Conservation (phyloP, 2,888 invertebrate species). For the Nomada flava region DNA sequence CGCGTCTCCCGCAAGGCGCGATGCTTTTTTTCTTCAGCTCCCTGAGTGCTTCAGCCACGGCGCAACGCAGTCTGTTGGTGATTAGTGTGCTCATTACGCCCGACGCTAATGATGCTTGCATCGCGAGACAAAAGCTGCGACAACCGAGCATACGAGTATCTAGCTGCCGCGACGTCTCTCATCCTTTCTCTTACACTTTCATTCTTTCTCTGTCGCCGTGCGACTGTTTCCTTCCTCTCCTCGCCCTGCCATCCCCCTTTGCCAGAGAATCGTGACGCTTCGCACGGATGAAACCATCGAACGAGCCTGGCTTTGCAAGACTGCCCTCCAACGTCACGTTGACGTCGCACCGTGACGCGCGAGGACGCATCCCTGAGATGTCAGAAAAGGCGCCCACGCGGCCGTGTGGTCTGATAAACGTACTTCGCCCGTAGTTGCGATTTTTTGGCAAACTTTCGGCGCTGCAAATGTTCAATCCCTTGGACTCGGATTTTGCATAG, state of each 20-base stretch:
- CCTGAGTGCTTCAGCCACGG: conserved; percentile 65
- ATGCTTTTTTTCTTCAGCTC: conserved; percentile 56
- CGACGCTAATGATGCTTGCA: conserved; percentile 83
- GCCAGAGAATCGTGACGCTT: conserved; percentile 15
- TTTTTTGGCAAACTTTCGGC: conserved; percentile 8
- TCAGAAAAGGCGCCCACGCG: conserved; percentile 24
- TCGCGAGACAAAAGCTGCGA: conserved; percentile 77
- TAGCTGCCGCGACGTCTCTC: conserved; percentile 43
- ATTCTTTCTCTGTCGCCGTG: background rate
- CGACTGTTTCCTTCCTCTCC: conserved; percentile 4
- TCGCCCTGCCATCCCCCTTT: background rate
- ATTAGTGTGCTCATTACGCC: conserved; percentile 83
- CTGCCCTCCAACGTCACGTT: conserved; percentile 12
- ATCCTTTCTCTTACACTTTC: background rate
- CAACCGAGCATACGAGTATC: conserved; percentile 67
- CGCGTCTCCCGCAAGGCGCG: conserved; percentile 54
- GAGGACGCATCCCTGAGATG: conserved; percentile 7
- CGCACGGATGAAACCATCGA: background rate
- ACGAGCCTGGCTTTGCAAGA: background rate
- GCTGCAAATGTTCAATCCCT: background rate
- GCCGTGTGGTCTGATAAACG: conserved; percentile 34
- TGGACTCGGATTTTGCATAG: background rate
- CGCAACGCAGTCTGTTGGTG: conserved; percentile 78
- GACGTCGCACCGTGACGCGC: conserved; percentile 4
- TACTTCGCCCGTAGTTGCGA: conserved; percentile 42